Base-by-base conservation (phyloP, 2,113 vertebrate genomes). In the Oreocharis arfaki region DNA sequence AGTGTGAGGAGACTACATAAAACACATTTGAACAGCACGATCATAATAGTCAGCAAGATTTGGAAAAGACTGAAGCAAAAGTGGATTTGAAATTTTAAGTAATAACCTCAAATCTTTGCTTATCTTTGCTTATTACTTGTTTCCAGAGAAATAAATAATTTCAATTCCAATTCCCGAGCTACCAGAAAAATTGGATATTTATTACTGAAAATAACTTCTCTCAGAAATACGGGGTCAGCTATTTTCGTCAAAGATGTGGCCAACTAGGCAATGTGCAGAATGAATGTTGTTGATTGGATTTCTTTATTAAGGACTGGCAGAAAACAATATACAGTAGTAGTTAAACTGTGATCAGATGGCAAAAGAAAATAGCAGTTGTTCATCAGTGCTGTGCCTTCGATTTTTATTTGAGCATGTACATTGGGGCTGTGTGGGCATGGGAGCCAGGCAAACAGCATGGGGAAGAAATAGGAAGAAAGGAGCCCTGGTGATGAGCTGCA, bases 21-120 rank as follows among this genome's bases (percentile, higher is more conserved):
- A 96, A 95, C 27, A 81, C 75, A 95, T 93, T 96, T 91, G 85
- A 96, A 96, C 76, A 89, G 56, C 80, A 90, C 79, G 9, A 71
- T 44, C 17, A 3, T 77, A 55, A 78, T 5, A 59, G 64, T 65
- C 85, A 96, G 78, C n/a, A 94, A 91, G 86, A 91, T 91, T 79
- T 94, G 60, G 37, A 68, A 78, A 80, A 94, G 39, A n/a, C 13
- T 50, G 33, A 70, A 22, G 50, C 16, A 42, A n/a, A 81, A 87
- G 33, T 50, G 7, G 20, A 46, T 76, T 79, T 90, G 57, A 76
- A 91, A 76, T 76, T 76, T 65, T 57, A 69, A 85, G 52, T 46
- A 79, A 60, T 39, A 74, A 50, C 53, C 17, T 85, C 44, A 79
- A 24, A 57, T 70, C 39, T 74, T 77, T 77, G 13, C 23, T 90